Conservation (phyloP, 1,140 invertebrate genomes). For the Antheraea mylitta region DNA sequence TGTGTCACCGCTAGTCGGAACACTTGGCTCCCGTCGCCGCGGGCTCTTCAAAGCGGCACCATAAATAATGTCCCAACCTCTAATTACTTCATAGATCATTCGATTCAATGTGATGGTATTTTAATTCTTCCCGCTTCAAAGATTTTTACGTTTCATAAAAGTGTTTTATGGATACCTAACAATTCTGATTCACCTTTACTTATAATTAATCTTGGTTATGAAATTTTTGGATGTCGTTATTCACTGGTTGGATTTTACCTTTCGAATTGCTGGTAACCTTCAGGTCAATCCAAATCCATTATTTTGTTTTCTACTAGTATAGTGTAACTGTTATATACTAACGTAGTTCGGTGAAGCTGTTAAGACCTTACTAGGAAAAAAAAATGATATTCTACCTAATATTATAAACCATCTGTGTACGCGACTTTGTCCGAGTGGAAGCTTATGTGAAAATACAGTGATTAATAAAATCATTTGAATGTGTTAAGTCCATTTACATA, state of each 20-base stretch:
- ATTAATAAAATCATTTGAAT: no score
- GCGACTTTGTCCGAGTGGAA: no score
- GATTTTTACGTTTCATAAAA: conserved; percentile 18
- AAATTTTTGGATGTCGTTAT: background rate
- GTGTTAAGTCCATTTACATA: no score
- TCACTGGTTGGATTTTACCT: background rate
- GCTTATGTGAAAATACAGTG: no score
- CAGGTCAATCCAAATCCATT: no score
- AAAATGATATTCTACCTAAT: no score
- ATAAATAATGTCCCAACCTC: conserved; percentile 27
- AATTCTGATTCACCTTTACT: background rate
- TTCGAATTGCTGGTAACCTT: no score
- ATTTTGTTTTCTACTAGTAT: no score
- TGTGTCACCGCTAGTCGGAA: conserved; percentile 8
- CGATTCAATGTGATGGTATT: conserved; percentile 18
- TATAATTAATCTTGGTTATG: background rate
- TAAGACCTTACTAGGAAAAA: no score
- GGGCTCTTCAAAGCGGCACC: conserved; percentile 19
- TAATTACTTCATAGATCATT: conserved; percentile 33
- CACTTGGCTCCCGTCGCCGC: conserved; percentile 15
- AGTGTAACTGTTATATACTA: no score
- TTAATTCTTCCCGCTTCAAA: conserved; percentile 26
- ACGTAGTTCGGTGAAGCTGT: no score
- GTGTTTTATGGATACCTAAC: background rate
- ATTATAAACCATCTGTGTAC: no score